Evolutionary conservation across 2,113 vertebrate genomes (phyloP).

Genomic region (Archilochus colubris): DNA sequence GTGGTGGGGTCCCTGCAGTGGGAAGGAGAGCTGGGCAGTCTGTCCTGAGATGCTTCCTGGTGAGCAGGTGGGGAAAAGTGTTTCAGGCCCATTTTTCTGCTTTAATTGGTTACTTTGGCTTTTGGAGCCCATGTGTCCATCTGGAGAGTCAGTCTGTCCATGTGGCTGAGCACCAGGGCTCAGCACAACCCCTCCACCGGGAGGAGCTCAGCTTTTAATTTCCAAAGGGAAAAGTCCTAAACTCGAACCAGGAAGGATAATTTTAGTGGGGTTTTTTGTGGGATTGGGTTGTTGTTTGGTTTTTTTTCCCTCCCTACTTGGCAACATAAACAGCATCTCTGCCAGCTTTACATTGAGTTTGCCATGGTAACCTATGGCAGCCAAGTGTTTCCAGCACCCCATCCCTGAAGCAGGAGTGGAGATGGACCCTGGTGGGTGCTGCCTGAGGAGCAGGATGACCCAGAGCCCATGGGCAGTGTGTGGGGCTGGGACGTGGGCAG

Average conservation of each 20-base stretch:
- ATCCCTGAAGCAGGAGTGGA: slow-evolving; percentile 26
- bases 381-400: slow-evolving; percentile 40
- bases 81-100: fast-evolving
- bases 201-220: not conserved
- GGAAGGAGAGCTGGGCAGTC: not conserved
- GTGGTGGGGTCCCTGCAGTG: fast-evolving
- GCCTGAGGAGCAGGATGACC: not conserved
- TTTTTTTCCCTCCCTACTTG: not conserved
- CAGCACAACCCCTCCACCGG: not conserved
- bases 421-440: not conserved
- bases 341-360: slow-evolving; percentile 66
- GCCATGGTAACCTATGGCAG: slow-evolving; percentile 72
- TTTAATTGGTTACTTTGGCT: not conserved
- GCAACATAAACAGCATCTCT: slow-evolving; percentile 61
- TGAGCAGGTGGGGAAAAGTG: not conserved
- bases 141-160: fast-evolving
- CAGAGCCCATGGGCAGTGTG: fast-evolving
- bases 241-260: not conserved
- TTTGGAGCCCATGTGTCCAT: fast-evolving
- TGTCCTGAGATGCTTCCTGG: fast-evolving
- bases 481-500: not conserved
- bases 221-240: not conserved
- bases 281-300: not conserved
- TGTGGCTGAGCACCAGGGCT: not conserved
- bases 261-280: not conserved